These are phyloP conservation scores for Bucorvus abyssinicus DNA, from an alignment of 2,797 vertebrate species.

Conservation along the genomic window DNA sequence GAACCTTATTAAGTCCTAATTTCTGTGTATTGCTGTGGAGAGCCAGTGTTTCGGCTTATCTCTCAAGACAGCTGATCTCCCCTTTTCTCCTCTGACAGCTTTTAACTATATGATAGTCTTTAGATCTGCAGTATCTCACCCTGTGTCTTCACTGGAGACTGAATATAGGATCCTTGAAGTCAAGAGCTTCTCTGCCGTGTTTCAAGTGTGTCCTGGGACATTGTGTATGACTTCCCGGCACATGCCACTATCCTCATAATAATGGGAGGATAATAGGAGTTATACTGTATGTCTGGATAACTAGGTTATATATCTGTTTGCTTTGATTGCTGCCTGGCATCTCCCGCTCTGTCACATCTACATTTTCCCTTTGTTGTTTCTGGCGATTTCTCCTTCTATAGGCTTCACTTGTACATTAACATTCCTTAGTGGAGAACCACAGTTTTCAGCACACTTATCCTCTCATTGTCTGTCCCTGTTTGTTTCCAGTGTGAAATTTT, in stretches of 20 bases:
- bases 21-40: slow-evolving; percentile 17
- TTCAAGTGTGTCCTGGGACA: slow-evolving; percentile 68
- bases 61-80: slow-evolving; percentile 57
- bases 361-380: slow-evolving; percentile 51
- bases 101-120: slow-evolving; percentile 62
- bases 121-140: slow-evolving; percentile 62
- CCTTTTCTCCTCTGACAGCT: slow-evolving; percentile 63
- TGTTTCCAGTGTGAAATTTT: slow-evolving; percentile 29
- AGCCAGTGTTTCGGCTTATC: slow-evolving; percentile 35
- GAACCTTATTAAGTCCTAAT: slow-evolving; percentile 41
- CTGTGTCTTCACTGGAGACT: slow-evolving; percentile 61
- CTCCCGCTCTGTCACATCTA: slow-evolving; percentile 43
- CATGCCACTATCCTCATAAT: slow-evolving; percentile 49
- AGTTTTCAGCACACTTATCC: slow-evolving; percentile 10
- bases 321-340: slow-evolving; percentile 55
- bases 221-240: slow-evolving; percentile 37
- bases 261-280: slow-evolving; percentile 55
- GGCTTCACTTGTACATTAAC: slow-evolving; percentile 18
- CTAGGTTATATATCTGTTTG: slow-evolving; percentile 45
- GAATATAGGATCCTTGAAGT: slow-evolving; percentile 60
- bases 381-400: slow-evolving; percentile 28
- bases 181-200: slow-evolving; percentile 61
- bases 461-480: slow-evolving; percentile 15
- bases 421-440: slow-evolving; percentile 14
- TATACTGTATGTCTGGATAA: slow-evolving; percentile 52